Percentiles rank a stretch among this genome's conserved stretches.
phyloP scores from a whole-genome alignment of 2,113 vertebrate genomes.

The Copsychus sechellarum region DNA sequence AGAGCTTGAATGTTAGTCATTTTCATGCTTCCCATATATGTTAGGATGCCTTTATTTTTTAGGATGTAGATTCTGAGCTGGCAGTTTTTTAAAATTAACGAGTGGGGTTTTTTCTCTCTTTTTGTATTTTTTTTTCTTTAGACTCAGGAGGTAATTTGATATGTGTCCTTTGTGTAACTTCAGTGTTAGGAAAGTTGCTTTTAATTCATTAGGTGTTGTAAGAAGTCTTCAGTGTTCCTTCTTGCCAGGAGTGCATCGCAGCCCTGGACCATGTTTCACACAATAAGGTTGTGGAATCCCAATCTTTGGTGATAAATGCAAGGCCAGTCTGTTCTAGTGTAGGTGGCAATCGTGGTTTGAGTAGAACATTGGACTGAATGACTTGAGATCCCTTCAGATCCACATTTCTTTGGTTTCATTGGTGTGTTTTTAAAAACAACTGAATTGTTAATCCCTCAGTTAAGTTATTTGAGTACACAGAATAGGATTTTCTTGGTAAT shows the following conservation, averaged over 20 bases:
- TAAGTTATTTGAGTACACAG: background rate
- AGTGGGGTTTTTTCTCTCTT: background rate
- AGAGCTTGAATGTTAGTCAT: background rate
- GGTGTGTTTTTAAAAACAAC: background rate
- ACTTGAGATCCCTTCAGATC: background rate
- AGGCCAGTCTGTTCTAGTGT: background rate
- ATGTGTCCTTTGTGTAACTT: background rate
- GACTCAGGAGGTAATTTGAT: background rate
- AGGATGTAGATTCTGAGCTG: background rate
- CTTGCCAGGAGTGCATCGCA: background rate
- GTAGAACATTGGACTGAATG: background rate
- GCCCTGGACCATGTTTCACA: background rate
- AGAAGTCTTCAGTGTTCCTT: background rate
- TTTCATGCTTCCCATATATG: background rate
- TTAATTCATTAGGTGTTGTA: background rate
- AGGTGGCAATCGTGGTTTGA: background rate
- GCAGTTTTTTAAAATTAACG: background rate
- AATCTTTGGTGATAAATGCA: background rate
- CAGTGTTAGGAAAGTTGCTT: background rate
- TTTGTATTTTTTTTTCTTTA: background rate
- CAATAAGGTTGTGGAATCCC: background rate
- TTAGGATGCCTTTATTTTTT: background rate
- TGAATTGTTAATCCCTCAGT: background rate
- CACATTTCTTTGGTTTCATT: background rate
- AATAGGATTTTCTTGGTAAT: background rate